These are phyloP conservation scores for Melanerpes formicivorus DNA, from an alignment of 2,113 vertebrate species.

Conservation along the genomic window DNA sequence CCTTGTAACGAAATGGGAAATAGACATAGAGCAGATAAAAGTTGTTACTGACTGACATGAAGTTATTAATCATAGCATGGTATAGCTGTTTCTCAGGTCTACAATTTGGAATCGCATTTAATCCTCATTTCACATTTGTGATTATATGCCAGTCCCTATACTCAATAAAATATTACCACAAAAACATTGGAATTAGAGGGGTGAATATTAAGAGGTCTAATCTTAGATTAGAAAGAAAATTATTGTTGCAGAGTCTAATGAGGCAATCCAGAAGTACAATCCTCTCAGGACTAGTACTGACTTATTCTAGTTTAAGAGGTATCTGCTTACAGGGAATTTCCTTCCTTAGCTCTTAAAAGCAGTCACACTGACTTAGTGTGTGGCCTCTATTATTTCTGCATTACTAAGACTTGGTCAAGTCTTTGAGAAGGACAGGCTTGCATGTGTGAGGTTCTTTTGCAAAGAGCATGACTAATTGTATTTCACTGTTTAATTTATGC, in stretches of 20 bases:
- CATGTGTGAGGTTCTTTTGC: neutral
- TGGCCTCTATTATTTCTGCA: neutral
- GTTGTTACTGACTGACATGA: neutral
- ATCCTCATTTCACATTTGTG: neutral
- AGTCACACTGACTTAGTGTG: neutral
- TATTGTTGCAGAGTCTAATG: neutral
- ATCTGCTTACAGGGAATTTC: slow-evolving; percentile 3
- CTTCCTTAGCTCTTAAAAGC: neutral
- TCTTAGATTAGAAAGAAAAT: neutral
- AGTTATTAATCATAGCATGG: neutral
- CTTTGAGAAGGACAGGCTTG: neutral
- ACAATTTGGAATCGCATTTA: neutral
- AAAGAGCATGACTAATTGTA: neutral
- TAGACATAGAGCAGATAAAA: neutral
- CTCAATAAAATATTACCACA: neutral
- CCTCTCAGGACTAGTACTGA: neutral
- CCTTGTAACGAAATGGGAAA: slow-evolving; percentile 73
- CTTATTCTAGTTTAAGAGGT: neutral
- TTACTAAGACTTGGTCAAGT: neutral
- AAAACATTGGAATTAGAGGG: neutral
- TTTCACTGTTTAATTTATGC: neutral
- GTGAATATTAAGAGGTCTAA: neutral
- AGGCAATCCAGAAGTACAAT: neutral
- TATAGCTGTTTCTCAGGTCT: neutral
- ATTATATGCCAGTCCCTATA: neutral